phyloP scores from a whole-genome alignment of 64 coral and sea anemone species.

The Montipora foliosa region DNA sequence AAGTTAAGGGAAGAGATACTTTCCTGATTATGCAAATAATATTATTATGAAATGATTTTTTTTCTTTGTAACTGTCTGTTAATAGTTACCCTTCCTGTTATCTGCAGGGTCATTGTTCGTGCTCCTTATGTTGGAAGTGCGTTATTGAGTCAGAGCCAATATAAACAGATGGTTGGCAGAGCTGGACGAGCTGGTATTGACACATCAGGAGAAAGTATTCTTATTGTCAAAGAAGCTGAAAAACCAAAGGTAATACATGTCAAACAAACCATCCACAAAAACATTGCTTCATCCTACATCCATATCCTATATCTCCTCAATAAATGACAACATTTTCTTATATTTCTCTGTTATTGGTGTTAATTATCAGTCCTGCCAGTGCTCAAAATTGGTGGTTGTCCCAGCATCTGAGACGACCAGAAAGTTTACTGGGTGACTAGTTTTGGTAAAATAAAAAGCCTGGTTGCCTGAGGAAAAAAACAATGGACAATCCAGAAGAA shows the following conservation, averaged over 20 bases:
- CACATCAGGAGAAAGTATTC: conserved; percentile 96
- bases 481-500: no score
- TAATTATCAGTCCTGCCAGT: no score
- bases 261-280: background rate
- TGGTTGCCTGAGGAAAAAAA: no score
- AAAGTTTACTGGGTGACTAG: no score
- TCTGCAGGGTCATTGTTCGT: conserved; percentile 88
- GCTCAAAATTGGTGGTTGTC: no score
- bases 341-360: no score
- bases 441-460: no score
- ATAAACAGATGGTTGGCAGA: conserved; percentile 99
- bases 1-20: background rate
- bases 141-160: conserved; percentile 85
- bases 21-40: no score
- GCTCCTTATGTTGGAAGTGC: conserved; percentile 88
- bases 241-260: conserved; percentile 67
- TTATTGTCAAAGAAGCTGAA: conserved; percentile 84
- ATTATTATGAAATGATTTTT: no score
- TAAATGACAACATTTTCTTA: no score
- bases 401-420: no score
- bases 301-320: background rate
- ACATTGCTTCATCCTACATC: background rate
- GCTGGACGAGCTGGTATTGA: conserved; percentile 98
- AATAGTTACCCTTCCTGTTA: background rate
- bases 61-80: background rate